Evolutionary conservation across 35 echinoderm and acorn worm genomes (phyloP).

Genomic region (Apostichopus japonicus): DNA sequence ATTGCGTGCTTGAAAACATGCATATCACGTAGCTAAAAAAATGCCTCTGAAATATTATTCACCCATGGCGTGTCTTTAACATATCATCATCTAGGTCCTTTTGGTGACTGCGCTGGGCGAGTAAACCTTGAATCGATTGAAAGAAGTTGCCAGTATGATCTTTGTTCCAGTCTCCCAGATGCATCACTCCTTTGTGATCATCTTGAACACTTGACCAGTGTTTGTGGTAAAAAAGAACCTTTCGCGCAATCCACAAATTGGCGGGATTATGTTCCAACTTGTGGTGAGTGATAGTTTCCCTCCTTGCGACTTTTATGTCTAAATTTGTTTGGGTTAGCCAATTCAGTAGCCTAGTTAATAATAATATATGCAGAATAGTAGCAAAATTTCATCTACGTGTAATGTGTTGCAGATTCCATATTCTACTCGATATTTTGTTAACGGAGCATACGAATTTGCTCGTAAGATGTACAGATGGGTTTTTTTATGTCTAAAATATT

Average conservation of each 20-base stretch:
- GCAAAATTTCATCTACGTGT: not conserved
- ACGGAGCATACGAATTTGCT: too few species aligned
- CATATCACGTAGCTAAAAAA: too few species aligned
- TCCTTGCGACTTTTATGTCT: not conserved
- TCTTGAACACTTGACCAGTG: slow-evolving; percentile 5
- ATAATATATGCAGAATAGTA: not conserved
- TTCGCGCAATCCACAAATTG: not conserved
- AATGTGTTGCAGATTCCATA: not conserved
- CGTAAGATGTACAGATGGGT: too few species aligned
- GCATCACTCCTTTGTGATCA: slow-evolving; percentile 1
- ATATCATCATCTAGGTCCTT: not conserved
- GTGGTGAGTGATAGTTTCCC: not conserved
- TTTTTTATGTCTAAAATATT: too few species aligned
- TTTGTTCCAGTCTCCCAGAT: not conserved
- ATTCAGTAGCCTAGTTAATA: not conserved
- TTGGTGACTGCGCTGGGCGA: not conserved
- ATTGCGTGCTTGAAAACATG: too few species aligned
- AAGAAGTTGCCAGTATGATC: not conserved
- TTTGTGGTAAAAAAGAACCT: not conserved
- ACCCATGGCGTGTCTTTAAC: too few species aligned
- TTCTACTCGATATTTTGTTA: too few species aligned
- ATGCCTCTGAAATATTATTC: too few species aligned
- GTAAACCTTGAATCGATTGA: not conserved
- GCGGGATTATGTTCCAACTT: not conserved
- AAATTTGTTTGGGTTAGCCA: not conserved